These are phyloP conservation scores for Linyphia triangularis DNA, from an alignment of 2,888 invertebrate species.

Conservation along the genomic window DNA sequence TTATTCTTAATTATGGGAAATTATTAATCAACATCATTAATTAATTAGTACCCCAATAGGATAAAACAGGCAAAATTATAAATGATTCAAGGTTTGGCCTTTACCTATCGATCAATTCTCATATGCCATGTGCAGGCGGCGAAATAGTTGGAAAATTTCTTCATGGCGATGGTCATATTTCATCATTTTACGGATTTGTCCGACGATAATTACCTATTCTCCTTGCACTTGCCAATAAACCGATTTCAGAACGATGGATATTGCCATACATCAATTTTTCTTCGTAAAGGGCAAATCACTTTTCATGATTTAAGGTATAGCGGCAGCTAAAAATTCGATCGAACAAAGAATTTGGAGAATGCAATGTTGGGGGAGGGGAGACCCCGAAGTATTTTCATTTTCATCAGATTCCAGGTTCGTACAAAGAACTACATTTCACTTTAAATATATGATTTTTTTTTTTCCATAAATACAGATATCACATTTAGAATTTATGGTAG, in stretches of 20 bases:
- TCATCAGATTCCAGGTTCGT: no score
- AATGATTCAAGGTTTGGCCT: neutral
- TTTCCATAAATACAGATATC: no score
- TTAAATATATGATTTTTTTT: no score
- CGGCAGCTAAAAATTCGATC: neutral
- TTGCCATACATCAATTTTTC: conserved; percentile 11
- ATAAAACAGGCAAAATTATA: neutral
- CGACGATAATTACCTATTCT: conserved; percentile 22
- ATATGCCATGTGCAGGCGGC: conserved; percentile 22
- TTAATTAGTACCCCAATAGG: neutral
- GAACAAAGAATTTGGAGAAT: no score
- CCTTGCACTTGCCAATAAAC: conserved; percentile 34
- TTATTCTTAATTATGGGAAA: no score
- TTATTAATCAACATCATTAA: no score
- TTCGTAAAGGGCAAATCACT: neutral
- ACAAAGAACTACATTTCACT: no score
- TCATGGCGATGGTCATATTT: conserved; percentile 23
- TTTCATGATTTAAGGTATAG: neutral
- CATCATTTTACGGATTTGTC: conserved; percentile 36
- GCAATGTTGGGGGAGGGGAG: no score
- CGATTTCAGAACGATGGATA: conserved; percentile 8
- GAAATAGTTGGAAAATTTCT: conserved; percentile 37
- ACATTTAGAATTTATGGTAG: no score
- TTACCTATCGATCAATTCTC: neutral
- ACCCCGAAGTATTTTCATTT: no score